Evolutionary conservation across 2,888 invertebrate genomes (phyloP), one percentile per base, ranked within the genome.

Genomic region (Nasonia oneida): DNA sequence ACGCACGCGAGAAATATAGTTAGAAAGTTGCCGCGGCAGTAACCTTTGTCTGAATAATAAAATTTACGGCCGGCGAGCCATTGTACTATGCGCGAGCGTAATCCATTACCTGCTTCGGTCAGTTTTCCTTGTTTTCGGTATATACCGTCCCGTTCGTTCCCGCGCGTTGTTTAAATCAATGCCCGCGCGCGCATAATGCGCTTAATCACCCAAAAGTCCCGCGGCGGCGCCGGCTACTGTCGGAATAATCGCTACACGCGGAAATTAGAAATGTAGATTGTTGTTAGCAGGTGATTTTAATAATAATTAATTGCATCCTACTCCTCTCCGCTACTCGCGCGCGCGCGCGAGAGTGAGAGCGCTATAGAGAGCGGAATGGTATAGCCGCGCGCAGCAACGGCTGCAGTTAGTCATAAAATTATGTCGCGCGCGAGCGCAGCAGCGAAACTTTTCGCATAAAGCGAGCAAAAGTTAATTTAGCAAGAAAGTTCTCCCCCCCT

Each of bases 361-460:
- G 1, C 29, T 29, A 29, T 29, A 29, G 53, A 70, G 37, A 33
- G 23, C 42, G 73, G 73, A 61, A 61, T 61, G n/a, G 57, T 61
- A 57, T 12, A 3, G 47, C 47, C 12, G 71, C 71, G n/a, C 12
- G 71, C 71, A 39, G 33, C 70, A 71, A 4, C 67, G 29, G 12
- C 61, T 50, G 77, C 71, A 87, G 77, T 80, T 83, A 81, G 81
- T 87, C 87, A 81, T 78, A 78, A 83, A 87, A 85, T 87, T 87
- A 85, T 85, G 87, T 82, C 80, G 73, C 73, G 73, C 73, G 39
- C 42, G 67, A 29, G 67, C n/a, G 23, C 53, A 64, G 75, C 42
- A 61, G 73, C 73, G 50, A 85, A 87, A 87, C 87, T 87, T 87
- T 87, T 83, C 85, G 81, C 87, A 87, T 85, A 87, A 87, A 85